Evolutionary conservation across 2,797 vertebrate species (phyloP).

Genomic region (Falco biarmicus): DNA sequence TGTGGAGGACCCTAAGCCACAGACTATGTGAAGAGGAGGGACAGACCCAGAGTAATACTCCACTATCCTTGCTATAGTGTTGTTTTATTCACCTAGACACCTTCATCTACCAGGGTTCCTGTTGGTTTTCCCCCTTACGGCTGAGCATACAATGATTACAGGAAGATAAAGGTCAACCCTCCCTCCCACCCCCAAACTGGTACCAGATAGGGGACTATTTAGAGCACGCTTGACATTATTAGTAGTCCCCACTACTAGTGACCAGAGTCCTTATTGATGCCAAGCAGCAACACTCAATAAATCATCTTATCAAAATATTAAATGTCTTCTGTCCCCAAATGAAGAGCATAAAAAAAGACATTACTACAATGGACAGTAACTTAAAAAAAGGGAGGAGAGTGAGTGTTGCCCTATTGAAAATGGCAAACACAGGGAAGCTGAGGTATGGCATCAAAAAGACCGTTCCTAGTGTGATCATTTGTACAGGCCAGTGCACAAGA

Average conservation of each 20-base stretch:
- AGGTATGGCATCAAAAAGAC: neutral
- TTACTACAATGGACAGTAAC: neutral
- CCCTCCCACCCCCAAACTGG: rapidly evolving
- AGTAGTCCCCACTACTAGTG: neutral
- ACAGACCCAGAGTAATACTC: neutral
- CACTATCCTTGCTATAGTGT: neutral
- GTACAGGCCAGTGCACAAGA: neutral
- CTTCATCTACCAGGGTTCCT: neutral
- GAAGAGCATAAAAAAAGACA: neutral
- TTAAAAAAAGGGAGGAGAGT: neutral
- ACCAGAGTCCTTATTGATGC: neutral
- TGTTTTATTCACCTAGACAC: neutral
- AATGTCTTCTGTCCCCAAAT: neutral
- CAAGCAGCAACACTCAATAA: neutral
- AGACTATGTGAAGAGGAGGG: neutral
- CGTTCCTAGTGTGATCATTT: neutral
- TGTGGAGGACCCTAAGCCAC: neutral
- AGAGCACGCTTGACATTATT: neutral
- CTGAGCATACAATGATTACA: neutral
- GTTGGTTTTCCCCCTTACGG: neutral
- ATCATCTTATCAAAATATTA: neutral
- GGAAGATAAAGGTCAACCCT: neutral
- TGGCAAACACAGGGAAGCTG: neutral
- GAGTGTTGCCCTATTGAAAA: neutral
- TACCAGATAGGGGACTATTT: neutral